Base-by-base conservation (phyloP, 1,140 invertebrate genomes). In the Bombus impatiens region DNA sequence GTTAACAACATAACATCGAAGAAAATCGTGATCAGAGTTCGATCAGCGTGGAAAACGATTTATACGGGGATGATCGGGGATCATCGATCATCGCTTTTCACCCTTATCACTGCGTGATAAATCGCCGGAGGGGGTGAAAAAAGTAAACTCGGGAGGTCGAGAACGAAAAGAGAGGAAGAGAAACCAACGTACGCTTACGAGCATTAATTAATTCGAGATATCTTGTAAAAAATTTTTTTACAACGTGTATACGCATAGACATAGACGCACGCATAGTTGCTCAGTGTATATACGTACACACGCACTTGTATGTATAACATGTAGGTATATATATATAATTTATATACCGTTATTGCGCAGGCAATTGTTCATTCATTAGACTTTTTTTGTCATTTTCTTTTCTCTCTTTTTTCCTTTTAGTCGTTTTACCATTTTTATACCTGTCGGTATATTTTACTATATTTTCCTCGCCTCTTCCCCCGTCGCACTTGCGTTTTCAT, bases 191-290 rank as follows among this genome's bases (percentile, higher is more conserved):
- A 89, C 79, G 57, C 76, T 88, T 90, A 88, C 42, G 79, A 90
- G 86, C 81, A 80, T 78, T 72, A 77, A 85, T 85, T 72, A 72
- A 91, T 84, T 89, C 83, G 89, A 91, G 77, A 87, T 92, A 84
- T 77, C 90, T 81, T 86, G 91, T 91, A 92, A 88, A 92, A 92
- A 92, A 90, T 82, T 83, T 89, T 13, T 80, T 74, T 83, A 90
- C 84, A 82, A 87, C 82, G 78, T 70, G 87, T 78, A 72, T 37
- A 84, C 86, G 86, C 25, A 74, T 85, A 85, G 71, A 83, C 72
- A 79, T 68, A 67, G 59, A 1, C 37, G 37, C 74, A 44, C 59
- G 75, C 74, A 71, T 53, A 15, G 13, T n/a, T 13, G 65, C 18
- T 37, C 44, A 44, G 44, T 67, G 75, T 81, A 75, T 67, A 32